Percentiles rank a stretch among this genome's conserved stretches.
Conservation (phyloP, 1,140 invertebrate species). For the Drosophila athabasca region DNA sequence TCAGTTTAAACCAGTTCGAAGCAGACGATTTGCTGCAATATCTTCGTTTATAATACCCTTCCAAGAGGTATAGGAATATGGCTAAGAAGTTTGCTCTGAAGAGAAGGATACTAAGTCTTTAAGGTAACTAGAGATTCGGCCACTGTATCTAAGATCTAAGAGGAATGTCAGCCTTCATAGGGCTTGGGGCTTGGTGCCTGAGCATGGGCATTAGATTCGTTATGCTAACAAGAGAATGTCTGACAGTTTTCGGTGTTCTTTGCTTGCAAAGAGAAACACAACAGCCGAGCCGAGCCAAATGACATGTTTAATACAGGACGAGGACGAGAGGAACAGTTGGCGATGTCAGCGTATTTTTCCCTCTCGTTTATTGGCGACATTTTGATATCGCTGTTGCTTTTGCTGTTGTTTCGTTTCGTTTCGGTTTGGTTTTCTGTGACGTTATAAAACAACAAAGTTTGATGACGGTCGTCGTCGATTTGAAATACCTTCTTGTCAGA, state of each 20-base stretch:
- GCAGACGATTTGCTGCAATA: no score
- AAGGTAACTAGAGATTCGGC: no score
- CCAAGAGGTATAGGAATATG: no score
- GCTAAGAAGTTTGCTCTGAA: no score
- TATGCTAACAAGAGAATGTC: slow-evolving; percentile 42
- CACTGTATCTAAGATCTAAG: background rate
- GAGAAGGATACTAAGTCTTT: no score
- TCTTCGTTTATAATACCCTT: no score
- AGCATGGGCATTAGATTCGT: slow-evolving; percentile 44
- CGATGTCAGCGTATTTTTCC: slow-evolving; percentile 73
- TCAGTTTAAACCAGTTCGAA: no score
- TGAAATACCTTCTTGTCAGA: slow-evolving; percentile 66
- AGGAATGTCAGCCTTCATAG: slow-evolving; percentile 39
- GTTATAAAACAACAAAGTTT: slow-evolving; percentile 68
- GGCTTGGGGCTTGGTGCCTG: no score
- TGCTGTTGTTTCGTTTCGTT: slow-evolving; percentile 12
- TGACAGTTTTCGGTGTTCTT: slow-evolving; percentile 35
- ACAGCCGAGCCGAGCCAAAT: slow-evolving; percentile 35
- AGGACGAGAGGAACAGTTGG: slow-evolving; percentile 63
- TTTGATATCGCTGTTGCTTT: slow-evolving; percentile 36
- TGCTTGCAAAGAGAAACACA: background rate
- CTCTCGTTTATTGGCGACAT: slow-evolving; percentile 73
- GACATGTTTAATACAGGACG: slow-evolving; percentile 66
- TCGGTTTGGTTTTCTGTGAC: slow-evolving; percentile 24
- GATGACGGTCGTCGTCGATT: slow-evolving; percentile 79